A percentile compares a stretch with the other conserved stretches of the same genome.
These are phyloP conservation scores for Drosophila nr. perissopoda DNA, from an alignment of 2,888 invertebrate species.

Conservation along the genomic window DNA sequence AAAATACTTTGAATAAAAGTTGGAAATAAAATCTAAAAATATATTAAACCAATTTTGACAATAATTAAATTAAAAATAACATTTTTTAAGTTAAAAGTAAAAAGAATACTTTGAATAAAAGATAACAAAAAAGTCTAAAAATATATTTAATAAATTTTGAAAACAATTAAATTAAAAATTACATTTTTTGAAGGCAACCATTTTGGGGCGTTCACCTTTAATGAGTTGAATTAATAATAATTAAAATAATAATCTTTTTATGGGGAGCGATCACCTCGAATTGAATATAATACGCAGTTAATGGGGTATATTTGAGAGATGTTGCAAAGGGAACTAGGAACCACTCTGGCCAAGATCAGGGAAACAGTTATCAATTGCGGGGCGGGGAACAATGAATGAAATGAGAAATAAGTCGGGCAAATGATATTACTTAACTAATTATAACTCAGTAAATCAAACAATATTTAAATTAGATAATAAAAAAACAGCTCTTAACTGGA, in stretches of 20 bases:
- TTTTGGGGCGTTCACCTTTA: neutral
- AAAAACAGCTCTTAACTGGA: neutral
- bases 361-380: neutral
- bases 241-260: neutral
- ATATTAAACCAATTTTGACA: no score
- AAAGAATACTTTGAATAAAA: neutral
- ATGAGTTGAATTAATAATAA: neutral
- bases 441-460: neutral
- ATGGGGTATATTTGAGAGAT: neutral
- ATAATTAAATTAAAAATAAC: no score
- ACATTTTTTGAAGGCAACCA: neutral
- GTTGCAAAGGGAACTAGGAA: neutral
- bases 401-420: neutral
- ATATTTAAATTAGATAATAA: neutral
- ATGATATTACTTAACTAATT: neutral
- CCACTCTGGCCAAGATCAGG: neutral
- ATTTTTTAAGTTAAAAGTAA: no score
- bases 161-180: neutral
- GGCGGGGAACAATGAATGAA: no score
- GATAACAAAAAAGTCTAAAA: neutral
- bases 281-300: neutral
- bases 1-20: no score
- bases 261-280: neutral
- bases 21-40: no score
- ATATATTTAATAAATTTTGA: neutral